Evolutionary conservation across 37 sponge, comb jelly and placozoan genomes (phyloP), one percentile per base, ranked within the genome.

Genomic region (Ianthella basta): DNA sequence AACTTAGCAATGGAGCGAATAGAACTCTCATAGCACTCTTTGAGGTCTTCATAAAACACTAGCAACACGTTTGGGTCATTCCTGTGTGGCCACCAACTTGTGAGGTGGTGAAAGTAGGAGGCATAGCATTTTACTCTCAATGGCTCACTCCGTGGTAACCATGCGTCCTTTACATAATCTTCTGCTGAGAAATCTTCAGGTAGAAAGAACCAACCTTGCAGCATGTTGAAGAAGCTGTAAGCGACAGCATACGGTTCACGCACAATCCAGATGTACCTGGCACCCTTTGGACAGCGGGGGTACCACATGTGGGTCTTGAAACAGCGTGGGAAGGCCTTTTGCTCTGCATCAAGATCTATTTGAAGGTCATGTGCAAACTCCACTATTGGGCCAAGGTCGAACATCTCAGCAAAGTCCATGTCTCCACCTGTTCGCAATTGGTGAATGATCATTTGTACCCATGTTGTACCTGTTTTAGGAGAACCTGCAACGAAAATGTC

Each of bases 41-140:
- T 66, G 72, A 87, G 68, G 60, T 87, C 81, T 5, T 87, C 87
- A 54, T 55, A 87, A 35, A 80, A 79, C 55, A 87, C 59, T 24
- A 80, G 50, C 60, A 87, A 57, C 19, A 87, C 87, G 54, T 80
- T 81, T 20, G 55, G 27, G 50, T 87, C 72, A 67, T 80, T 50
- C 2, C 87, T 64, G 40, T 81, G 77, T 13, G 82, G 35, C 81
- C 67, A 87, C 87, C 87, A 87, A 25, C 50, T 55, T 34, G 38
- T 13, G 30, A 87, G 59, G 39, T 81, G 39, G 12, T 74, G 56
- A 41, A 85, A 27, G 24, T 53, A 79, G 18, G 55, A 50, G n/a
- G 27, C 80, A 44, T 79, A 44, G 6, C 8, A 10, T 44, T 3
- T 44, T 44, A 44, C 3, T 44, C 50, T 44, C 50, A 10, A 3